Evolutionary conservation across 2,797 vertebrate genomes (phyloP).

Genomic region (Cichlasoma orientale): DNA sequence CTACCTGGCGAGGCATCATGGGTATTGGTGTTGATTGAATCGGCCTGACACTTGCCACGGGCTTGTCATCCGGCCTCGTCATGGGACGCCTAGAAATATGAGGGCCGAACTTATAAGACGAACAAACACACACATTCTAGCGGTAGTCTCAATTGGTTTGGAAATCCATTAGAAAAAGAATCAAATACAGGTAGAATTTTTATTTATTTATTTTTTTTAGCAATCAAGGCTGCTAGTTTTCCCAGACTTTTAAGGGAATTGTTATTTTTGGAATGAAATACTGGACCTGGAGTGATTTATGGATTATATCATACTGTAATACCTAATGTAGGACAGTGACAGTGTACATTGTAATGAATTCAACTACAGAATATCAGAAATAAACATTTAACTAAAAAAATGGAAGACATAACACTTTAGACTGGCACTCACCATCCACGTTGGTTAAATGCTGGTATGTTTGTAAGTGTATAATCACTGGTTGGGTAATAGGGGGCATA

Average conservation of each 20-base stretch:
- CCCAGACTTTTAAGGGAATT: background rate
- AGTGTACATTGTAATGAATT: background rate
- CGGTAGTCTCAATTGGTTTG: background rate
- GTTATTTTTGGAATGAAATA: no score
- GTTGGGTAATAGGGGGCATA: slow-evolving; percentile 98
- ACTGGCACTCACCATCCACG: slow-evolving; percentile 83
- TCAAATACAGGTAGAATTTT: background rate
- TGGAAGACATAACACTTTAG: background rate
- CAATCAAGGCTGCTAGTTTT: background rate
- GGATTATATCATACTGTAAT: background rate
- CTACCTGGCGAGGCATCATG: slow-evolving; percentile 96
- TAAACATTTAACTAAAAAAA: background rate
- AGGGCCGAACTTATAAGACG: slow-evolving; percentile 7
- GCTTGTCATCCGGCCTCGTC: slow-evolving; percentile 91
- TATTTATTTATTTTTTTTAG: no score
- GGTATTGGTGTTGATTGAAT: slow-evolving; percentile 98
- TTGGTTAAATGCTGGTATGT: slow-evolving; percentile 95
- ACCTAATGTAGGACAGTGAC: no score
- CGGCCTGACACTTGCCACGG: slow-evolving; percentile 94
- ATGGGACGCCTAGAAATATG: slow-evolving; percentile 84
- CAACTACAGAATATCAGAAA: background rate
- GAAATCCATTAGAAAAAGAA: background rate
- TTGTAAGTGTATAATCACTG: slow-evolving; percentile 90
- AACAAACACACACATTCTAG: background rate
- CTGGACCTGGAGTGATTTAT: background rate